Evolutionary conservation across 2,113 vertebrate species (phyloP), one percentile per base, ranked within the genome.

Genomic region (Spea bombifrons): DNA sequence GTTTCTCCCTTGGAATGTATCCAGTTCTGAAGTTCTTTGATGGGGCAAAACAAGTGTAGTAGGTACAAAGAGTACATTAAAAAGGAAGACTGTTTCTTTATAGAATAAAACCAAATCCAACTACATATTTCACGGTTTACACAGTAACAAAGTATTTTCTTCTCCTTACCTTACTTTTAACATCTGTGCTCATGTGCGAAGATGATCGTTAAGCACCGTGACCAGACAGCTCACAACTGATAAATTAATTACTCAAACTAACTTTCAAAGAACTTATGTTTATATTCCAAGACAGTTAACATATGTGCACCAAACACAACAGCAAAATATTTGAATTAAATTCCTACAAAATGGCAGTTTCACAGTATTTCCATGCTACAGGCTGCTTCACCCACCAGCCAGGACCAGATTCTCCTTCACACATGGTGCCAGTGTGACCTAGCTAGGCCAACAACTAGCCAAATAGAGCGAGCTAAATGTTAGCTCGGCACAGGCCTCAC

Each of bases 321-420:
- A 59, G 15, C 10, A 13, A 9, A 59, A 59, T 13, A 68, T 13
- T 47, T 47, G 44, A 66, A 59, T 5, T n/a, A n/a, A 59, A 12
- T 0, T 4, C 10, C 16, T 8, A 64, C 69, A 76, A 69, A 69
- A 47, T 13, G 46, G 50, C 4, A 10, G 45, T 46, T 72, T 79
- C 70, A 78, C 76, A 79, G 76, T 72, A 48, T 73, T 72, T 55
- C 63, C 76, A 79, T 79, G 76, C 76, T 79, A 79, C 76, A 79
- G 50, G 46, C 12, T 47, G 61, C 49, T 73, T 73, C 49, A 79
- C 65, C 70, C 47, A 30, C 76, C 47, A 46, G 30, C 30, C 30
- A 30, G 30, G 30, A 30, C 30, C 30, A 30, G 30, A 30, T 30
- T 30, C 30, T 30, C 30, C 30, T 30, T 30, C 30, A 30, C 30